Conservation (phyloP, 2,797 vertebrate species). For the Sebastes itinus region DNA sequence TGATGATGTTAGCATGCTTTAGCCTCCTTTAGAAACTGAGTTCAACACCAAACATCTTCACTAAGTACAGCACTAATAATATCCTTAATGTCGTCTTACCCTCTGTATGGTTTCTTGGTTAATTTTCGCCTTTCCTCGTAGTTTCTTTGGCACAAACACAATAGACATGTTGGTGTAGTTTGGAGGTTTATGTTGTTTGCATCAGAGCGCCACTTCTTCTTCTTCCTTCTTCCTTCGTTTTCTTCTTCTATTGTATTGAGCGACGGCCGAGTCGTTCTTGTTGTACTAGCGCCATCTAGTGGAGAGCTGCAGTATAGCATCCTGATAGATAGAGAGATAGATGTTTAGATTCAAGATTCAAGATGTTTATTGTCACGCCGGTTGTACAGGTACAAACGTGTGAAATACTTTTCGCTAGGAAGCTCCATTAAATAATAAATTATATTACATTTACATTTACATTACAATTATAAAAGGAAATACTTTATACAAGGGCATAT, state of each 20-base stretch:
- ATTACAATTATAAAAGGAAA: too few relatives aligned
- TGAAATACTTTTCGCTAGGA: too few relatives aligned
- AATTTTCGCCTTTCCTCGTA: conserved; percentile 88
- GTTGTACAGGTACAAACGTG: too few relatives aligned
- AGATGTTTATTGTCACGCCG: too few relatives aligned
- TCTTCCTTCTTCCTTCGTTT: not conserved
- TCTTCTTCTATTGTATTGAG: not conserved
- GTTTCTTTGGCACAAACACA: conserved; percentile 91
- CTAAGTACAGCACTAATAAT: too few relatives aligned
- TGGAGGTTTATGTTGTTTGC: not conserved
- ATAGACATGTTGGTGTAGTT: conserved; percentile 81
- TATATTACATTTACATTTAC: too few relatives aligned
- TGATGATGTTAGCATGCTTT: fast-evolving
- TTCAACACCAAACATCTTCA: too few relatives aligned
- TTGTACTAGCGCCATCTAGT: not conserved
- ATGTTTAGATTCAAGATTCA: too few relatives aligned
- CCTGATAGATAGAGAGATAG: too few relatives aligned
- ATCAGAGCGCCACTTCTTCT: too few relatives aligned
- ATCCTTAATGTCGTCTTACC: conserved; percentile 70
- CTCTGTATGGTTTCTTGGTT: conserved; percentile 92
- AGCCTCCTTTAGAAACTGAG: not conserved
- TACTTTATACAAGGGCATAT: too few relatives aligned
- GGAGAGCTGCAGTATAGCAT: not conserved
- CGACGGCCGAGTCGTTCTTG: fast-evolving
- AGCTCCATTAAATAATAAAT: too few relatives aligned